phyloP scores from a whole-genome alignment of 2,113 vertebrate species.

The Pheucticus melanocephalus region DNA sequence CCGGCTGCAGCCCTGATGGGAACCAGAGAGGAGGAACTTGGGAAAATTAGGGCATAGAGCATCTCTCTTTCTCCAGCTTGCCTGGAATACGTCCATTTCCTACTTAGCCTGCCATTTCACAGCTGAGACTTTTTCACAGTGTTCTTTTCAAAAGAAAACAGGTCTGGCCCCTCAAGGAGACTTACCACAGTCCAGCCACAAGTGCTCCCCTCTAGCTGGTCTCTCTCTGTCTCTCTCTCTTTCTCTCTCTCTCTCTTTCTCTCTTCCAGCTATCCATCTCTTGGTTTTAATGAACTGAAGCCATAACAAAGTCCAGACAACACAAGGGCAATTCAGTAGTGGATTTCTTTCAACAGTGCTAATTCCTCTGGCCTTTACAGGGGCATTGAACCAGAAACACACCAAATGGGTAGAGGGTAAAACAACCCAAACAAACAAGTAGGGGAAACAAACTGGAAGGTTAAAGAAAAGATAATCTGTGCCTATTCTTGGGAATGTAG shows the following conservation, averaged over 20 bases:
- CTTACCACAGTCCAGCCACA: background rate
- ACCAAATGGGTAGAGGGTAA: conserved; percentile 71
- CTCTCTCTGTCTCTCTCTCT: conserved; percentile 39
- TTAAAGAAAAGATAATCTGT: conserved; percentile 63
- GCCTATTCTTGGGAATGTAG: conserved; percentile 42
- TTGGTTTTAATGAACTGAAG: conserved; percentile 62
- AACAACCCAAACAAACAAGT: conserved; percentile 75
- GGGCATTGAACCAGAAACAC: conserved; percentile 74
- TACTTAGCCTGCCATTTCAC: background rate
- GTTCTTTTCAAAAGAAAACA: background rate
- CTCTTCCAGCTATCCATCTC: conserved; percentile 21
- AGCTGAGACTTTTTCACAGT: background rate
- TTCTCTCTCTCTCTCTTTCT: background rate
- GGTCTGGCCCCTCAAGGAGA: background rate
- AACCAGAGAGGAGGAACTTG: background rate
- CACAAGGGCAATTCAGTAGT: conserved; percentile 5
- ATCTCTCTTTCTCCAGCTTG: background rate
- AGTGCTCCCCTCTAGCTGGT: background rate
- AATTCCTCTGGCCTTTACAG: conserved; percentile 67
- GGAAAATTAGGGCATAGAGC: background rate
- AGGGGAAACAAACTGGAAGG: conserved; percentile 69
- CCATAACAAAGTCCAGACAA: conserved; percentile 39
- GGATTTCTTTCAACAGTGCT: conserved; percentile 56
- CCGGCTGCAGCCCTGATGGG: background rate
- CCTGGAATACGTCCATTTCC: background rate